A percentile compares a stretch with the other conserved stretches of the same genome.
Evolutionary conservation across 2,113 vertebrate genomes (phyloP).

Genomic region (Herpetotheres cachinnans): DNA sequence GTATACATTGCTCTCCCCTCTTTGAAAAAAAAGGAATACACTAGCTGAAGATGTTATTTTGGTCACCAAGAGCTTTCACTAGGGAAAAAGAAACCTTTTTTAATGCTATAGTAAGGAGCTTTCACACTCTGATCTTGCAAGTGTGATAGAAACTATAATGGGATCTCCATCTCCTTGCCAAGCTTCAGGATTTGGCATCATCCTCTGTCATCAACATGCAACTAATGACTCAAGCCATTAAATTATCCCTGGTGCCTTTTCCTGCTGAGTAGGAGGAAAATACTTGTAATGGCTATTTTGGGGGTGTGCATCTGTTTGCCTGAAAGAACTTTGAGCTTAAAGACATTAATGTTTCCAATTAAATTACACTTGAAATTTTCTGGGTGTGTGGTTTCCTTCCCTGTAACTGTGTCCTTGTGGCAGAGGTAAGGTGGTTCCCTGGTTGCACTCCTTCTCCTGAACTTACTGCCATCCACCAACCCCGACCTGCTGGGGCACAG

Average conservation of each 20-base stretch:
- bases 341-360: background rate
- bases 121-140: background rate
- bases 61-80: background rate
- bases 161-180: background rate
- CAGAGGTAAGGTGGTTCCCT: background rate
- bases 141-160: background rate
- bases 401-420: background rate
- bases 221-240: background rate
- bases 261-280: slow-evolving; percentile 9
- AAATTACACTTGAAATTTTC: background rate
- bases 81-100: background rate
- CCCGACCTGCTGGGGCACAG: background rate
- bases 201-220: background rate
- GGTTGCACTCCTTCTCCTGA: background rate
- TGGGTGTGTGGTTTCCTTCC: background rate
- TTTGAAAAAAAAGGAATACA: background rate
- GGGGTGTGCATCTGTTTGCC: background rate
- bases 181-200: background rate
- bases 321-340: background rate
- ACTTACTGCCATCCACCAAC: background rate
- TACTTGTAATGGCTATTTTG: background rate
- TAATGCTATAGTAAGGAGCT: background rate
- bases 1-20: background rate
- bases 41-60: background rate
- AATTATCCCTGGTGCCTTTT: slow-evolving; percentile 3